phyloP scores from a whole-genome alignment of 2,797 vertebrate genomes.

The Hapalemur alaotrensis region DNA sequence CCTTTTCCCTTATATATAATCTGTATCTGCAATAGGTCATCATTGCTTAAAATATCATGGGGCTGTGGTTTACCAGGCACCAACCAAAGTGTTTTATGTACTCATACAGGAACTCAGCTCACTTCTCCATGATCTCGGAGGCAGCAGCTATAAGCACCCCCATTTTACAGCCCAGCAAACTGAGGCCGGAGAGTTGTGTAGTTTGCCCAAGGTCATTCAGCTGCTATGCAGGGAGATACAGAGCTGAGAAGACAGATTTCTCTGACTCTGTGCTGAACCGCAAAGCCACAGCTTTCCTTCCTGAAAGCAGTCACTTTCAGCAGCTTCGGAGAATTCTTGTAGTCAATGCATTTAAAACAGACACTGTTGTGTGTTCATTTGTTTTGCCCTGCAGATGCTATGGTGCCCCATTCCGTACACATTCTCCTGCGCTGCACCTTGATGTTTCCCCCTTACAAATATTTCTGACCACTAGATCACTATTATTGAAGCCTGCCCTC shows the following conservation, averaged over 20 bases:
- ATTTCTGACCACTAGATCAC: not conserved
- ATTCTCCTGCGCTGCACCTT: too few relatives aligned
- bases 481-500: not conserved
- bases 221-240: not conserved
- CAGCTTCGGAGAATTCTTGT: not conserved
- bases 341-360: not conserved
- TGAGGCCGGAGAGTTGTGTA: not conserved
- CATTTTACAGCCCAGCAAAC: not conserved
- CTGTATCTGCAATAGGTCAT: not conserved
- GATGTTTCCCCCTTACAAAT: not conserved
- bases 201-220: not conserved
- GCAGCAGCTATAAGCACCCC: not conserved
- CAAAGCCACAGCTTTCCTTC: not conserved
- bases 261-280: fast-evolving
- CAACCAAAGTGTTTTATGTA: not conserved
- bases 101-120: not conserved
- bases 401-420: not conserved
- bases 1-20: not conserved
- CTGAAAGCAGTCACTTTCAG: not conserved
- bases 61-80: not conserved
- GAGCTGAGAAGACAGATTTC: not conserved
- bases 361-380: not conserved
- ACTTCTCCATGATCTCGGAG: too few relatives aligned
- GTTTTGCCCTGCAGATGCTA: not conserved
- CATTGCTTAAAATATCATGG: fast-evolving